A percentile compares a stretch with the other conserved stretches of the same genome.
phyloP scores from a whole-genome alignment of 2,113 vertebrate genomes.

The Taxidea taxus region DNA sequence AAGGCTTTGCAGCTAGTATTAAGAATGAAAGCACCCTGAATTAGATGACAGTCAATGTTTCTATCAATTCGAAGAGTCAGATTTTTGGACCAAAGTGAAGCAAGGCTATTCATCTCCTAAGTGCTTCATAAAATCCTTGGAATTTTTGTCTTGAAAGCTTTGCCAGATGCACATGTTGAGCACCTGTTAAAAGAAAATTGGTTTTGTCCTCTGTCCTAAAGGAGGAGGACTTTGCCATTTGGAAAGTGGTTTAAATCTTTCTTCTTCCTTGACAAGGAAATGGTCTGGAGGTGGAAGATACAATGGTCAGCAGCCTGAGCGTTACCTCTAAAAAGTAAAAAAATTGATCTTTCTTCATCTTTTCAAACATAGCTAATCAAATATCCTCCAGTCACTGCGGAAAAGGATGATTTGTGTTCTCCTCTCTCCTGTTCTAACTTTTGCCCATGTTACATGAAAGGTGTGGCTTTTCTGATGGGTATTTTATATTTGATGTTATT shows the following conservation, averaged over 20 bases:
- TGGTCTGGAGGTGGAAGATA: conserved; percentile 18
- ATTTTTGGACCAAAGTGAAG: not conserved
- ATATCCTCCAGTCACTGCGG: not conserved
- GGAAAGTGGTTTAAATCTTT: not conserved
- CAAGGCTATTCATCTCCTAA: not conserved
- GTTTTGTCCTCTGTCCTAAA: not conserved
- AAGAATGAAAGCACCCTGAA: not conserved
- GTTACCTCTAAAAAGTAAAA: not conserved
- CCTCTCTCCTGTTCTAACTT: not conserved
- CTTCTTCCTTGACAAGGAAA: conserved; percentile 1
- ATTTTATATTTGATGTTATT: not conserved
- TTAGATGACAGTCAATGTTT: not conserved
- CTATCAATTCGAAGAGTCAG: not conserved
- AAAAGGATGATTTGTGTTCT: not conserved
- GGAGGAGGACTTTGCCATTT: not conserved
- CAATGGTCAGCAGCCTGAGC: not conserved
- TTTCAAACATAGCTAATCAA: not conserved
- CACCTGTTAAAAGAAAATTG: not conserved
- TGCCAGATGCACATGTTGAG: not conserved
- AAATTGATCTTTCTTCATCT: not conserved
- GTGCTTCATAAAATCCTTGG: not conserved
- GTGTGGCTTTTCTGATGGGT: not conserved
- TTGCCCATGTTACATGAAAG: not conserved
- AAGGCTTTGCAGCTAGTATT: not conserved
- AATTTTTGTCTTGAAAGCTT: not conserved